Conservation (phyloP, 2,888 invertebrate species). For the Drosophila maculinotata region DNA sequence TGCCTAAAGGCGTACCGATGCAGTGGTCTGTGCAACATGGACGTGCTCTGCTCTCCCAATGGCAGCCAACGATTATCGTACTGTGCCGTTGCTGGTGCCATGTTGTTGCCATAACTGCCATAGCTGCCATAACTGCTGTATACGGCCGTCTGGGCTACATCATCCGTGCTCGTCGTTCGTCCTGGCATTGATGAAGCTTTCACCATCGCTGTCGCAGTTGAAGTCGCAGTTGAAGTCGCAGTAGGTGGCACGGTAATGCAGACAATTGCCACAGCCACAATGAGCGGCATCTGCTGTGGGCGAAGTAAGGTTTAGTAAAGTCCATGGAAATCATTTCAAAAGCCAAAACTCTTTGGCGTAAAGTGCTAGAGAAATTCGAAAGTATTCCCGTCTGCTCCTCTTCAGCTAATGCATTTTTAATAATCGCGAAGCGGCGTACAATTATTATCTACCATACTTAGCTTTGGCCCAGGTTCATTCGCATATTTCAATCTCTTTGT, state of each 20-base stretch:
- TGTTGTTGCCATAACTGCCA: slow-evolving; percentile 58
- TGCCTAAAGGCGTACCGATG: slow-evolving; percentile 46
- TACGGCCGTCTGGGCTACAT: slow-evolving; percentile 48
- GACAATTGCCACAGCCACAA: slow-evolving; percentile 72
- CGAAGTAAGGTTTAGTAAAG: slow-evolving; percentile 1
- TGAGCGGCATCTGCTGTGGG: slow-evolving; percentile 67
- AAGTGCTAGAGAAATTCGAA: slow-evolving; percentile 29
- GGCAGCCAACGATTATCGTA: slow-evolving; percentile 76
- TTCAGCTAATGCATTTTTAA: slow-evolving; percentile 49
- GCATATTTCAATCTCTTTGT: slow-evolving; percentile 9
- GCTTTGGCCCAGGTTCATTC: neutral
- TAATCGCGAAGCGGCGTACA: slow-evolving; percentile 31
- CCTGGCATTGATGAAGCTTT: slow-evolving; percentile 46
- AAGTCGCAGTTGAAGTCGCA: slow-evolving; percentile 44
- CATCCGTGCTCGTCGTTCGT: slow-evolving; percentile 15
- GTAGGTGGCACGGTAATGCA: slow-evolving; percentile 51
- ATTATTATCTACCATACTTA: slow-evolving; percentile 11
- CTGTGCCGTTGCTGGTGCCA: slow-evolving; percentile 47
- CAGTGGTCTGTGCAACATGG: slow-evolving; percentile 39
- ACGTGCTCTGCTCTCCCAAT: slow-evolving; percentile 33
- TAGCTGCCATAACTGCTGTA: slow-evolving; percentile 48
- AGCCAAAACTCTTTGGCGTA: slow-evolving; percentile 27
- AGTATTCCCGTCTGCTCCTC: slow-evolving; percentile 10
- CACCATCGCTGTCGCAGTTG: slow-evolving; percentile 38
- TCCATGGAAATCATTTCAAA: slow-evolving; percentile 36